Evolutionary conservation across 1,140 invertebrate species (phyloP).

Genomic region (Micrasema longulum): DNA sequence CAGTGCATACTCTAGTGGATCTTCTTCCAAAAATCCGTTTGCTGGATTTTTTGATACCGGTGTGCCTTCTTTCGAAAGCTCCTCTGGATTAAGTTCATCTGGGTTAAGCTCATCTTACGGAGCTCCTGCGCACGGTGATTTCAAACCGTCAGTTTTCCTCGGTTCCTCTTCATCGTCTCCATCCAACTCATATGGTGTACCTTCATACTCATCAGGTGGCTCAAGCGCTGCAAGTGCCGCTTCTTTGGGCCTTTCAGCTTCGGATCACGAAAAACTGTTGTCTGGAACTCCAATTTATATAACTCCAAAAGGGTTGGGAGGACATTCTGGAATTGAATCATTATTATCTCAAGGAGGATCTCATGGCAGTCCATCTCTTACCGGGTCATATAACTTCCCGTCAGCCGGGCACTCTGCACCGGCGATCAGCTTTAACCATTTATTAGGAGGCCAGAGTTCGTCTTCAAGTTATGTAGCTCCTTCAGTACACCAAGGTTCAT

Average conservation of each 20-base stretch:
- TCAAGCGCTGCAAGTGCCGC: neutral
- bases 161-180: constrained; percentile 43
- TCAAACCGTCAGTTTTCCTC: constrained; percentile 50
- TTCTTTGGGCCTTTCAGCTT: constrained; percentile 16
- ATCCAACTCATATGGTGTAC: constrained; percentile 27
- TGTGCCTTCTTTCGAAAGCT: constrained; percentile 1
- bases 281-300: constrained; percentile 45
- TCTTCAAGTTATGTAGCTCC: constrained; percentile 31
- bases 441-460: constrained; percentile 29
- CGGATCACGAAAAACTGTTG: constrained; percentile 32
- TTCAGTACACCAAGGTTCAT: constrained; percentile 34
- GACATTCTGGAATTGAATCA: constrained; percentile 35
- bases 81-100: constrained; percentile 17
- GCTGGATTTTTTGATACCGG: constrained; percentile 37
- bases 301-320: constrained; percentile 37
- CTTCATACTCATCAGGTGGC: neutral
- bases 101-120: constrained; percentile 41
- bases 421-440: constrained; percentile 44
- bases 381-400: constrained; percentile 48
- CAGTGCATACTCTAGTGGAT: constrained; percentile 19
- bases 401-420: constrained; percentile 51
- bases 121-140: constrained; percentile 17
- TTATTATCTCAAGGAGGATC: constrained; percentile 38
- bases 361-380: constrained; percentile 49
- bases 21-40: constrained; percentile 31